Evolutionary conservation across 2,797 vertebrate genomes (phyloP).

Genomic region (Brotula barbata): DNA sequence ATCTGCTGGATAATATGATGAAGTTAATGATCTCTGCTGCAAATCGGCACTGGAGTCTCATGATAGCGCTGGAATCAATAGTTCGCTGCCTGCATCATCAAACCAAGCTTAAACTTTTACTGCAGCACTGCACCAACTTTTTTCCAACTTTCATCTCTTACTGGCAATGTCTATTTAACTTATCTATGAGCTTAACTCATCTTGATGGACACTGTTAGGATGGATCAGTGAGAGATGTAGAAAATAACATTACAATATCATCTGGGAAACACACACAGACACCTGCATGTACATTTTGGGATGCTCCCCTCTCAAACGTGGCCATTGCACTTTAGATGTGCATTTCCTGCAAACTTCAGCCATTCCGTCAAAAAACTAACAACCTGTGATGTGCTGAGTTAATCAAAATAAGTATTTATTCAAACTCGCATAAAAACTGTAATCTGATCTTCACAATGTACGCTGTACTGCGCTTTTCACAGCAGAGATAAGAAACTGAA

Average conservation of each 20-base stretch:
- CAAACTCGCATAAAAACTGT: neutral
- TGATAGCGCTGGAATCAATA: constrained; percentile 37
- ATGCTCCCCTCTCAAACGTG: too few relatives aligned
- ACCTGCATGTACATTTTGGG: too few relatives aligned
- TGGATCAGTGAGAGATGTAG: neutral
- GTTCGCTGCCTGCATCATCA: constrained; percentile 17
- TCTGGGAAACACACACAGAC: neutral
- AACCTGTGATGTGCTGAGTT: neutral
- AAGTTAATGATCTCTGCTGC: constrained; percentile 39
- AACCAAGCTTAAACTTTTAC: neutral
- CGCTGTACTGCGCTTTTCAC: neutral
- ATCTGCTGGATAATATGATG: constrained; percentile 24
- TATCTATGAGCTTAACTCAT: neutral
- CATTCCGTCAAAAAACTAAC: neutral
- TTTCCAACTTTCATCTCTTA: constrained; percentile 15
- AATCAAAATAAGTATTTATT: too few relatives aligned
- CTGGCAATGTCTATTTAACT: neutral
- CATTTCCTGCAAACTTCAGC: too few relatives aligned
- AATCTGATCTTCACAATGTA: neutral
- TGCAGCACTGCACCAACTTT: constrained; percentile 3
- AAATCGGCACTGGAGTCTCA: constrained; percentile 14
- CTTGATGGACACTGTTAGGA: neutral
- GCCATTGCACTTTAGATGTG: too few relatives aligned
- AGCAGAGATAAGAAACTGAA: neutral
- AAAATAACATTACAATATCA: neutral